Percentiles rank a stretch among this genome's conserved stretches.
Evolutionary conservation across 1,140 invertebrate species (phyloP).

Genomic region (Marisa cornuarietis): DNA sequence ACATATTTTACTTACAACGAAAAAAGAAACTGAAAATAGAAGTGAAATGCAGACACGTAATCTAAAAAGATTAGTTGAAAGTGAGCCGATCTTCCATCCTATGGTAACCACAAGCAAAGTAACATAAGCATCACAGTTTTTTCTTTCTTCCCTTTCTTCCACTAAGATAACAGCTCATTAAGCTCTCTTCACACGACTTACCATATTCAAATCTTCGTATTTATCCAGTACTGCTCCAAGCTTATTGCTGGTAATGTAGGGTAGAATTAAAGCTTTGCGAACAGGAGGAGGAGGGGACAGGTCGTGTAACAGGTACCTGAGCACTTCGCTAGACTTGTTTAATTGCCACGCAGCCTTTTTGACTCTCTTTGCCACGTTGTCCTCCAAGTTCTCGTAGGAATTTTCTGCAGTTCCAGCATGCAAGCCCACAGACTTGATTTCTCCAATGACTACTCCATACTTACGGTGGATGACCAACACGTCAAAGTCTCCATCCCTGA

Average conservation of each 20-base stretch:
- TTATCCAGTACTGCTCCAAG: neutral
- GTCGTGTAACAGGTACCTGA: neutral
- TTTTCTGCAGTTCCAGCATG: neutral
- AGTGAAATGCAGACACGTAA: no score
- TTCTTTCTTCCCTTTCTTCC: no score
- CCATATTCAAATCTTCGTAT: no score
- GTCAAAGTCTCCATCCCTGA: slow-evolving; percentile 1
- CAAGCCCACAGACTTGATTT: slow-evolving; percentile 14
- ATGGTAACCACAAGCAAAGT: no score
- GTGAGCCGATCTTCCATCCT: no score
- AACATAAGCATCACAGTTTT: no score
- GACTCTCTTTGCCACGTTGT: neutral
- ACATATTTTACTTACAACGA: no score
- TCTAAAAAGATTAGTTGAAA: no score
- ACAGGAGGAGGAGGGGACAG: neutral
- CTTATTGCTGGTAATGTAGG: neutral
- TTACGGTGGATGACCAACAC: slow-evolving; percentile 8
- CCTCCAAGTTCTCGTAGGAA: neutral
- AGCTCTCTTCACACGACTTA: no score
- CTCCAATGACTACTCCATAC: slow-evolving; percentile 7
- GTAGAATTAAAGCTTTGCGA: slow-evolving; percentile 4
- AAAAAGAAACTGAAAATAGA: no score
- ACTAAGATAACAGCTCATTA: no score
- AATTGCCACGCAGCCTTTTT: neutral
- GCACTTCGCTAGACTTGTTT: neutral